These are phyloP conservation scores for Sphyrna mokarran DNA, from an alignment of 2,113 vertebrate genomes.

Conservation along the genomic window DNA sequence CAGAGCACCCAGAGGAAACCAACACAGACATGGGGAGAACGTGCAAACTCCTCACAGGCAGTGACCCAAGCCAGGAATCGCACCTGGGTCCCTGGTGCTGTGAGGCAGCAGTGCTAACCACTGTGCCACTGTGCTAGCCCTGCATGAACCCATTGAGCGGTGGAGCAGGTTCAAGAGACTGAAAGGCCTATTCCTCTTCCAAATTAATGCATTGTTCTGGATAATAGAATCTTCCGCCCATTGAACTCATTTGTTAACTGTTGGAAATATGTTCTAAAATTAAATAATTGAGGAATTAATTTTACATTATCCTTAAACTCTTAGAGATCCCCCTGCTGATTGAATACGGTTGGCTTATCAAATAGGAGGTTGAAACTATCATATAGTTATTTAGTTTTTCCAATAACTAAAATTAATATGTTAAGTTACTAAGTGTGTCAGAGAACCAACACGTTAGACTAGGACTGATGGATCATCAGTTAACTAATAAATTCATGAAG, in stretches of 20 bases:
- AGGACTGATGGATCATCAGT: not conserved
- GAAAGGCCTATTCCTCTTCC: too few species aligned
- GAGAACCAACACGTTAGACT: not conserved
- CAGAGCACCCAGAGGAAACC: too few species aligned
- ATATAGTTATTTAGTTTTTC: not conserved
- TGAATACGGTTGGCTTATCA: not conserved
- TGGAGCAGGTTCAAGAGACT: too few species aligned
- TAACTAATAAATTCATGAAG: not conserved
- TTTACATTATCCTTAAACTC: not conserved
- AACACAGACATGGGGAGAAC: too few species aligned
- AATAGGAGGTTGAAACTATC: too few species aligned
- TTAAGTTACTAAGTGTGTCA: not conserved
- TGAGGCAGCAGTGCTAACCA: too few species aligned
- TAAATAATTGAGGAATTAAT: not conserved
- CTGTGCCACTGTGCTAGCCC: too few species aligned
- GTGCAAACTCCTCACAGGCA: too few species aligned
- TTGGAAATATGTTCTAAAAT: not conserved
- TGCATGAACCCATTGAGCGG: too few species aligned
- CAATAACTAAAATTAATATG: not conserved
- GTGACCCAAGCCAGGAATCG: too few species aligned
- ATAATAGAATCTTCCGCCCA: not conserved
- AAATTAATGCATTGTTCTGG: too few species aligned
- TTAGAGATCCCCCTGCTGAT: not conserved
- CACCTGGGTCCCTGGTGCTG: too few species aligned
- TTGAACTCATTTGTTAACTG: not conserved